Percentiles rank a stretch among this genome's conserved stretches.
Evolutionary conservation across 1,140 invertebrate species (phyloP).

Genomic region (Bombyx mori): ASM3026992v2 NC_085109.1:9886501-9887000

Average conservation of each 20-base stretch:
- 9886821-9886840: slow-evolving; percentile 55
- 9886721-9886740: slow-evolving; percentile 61
- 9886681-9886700: slow-evolving; percentile 25
- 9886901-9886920: slow-evolving; percentile 4
- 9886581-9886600: slow-evolving; percentile 26
- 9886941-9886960: not conserved
- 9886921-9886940: not conserved
- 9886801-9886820: slow-evolving; percentile 63
- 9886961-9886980: no score
- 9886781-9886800: slow-evolving; percentile 70
- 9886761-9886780: slow-evolving; percentile 57
- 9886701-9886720: slow-evolving; percentile 26
- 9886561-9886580: slow-evolving; percentile 29
- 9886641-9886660: slow-evolving; percentile 27
- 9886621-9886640: slow-evolving; percentile 15
- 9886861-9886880: slow-evolving; percentile 60
- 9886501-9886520: slow-evolving; percentile 68
- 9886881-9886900: slow-evolving; percentile 43
- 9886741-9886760: slow-evolving; percentile 69
- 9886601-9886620: slow-evolving; percentile 44
- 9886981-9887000: no score
- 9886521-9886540: slow-evolving; percentile 64
- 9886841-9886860: slow-evolving; percentile 62
- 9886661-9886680: slow-evolving; percentile 34
- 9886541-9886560: slow-evolving; percentile 62